Evolutionary conservation across 2,888 invertebrate genomes (phyloP).

Genomic region (Volucella inflata): DNA sequence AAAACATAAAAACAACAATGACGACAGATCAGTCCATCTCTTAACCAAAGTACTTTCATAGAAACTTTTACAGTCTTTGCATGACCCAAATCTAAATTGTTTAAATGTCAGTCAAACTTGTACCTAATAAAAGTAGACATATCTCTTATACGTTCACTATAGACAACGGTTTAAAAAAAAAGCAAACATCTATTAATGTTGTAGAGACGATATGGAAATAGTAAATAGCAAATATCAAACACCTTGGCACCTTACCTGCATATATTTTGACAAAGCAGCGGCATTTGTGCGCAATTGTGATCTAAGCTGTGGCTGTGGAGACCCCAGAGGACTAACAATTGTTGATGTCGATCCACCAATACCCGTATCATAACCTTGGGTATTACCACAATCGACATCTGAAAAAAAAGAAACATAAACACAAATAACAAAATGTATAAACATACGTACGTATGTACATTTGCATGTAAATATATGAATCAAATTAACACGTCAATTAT

Average conservation of each 20-base stretch:
- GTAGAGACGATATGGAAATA: conserved; percentile 12
- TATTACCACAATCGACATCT: conserved; percentile 83
- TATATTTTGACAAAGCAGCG: conserved; percentile 87
- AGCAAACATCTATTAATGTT: conserved; percentile 28
- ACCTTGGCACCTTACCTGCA: conserved; percentile 85
- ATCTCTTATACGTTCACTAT: conserved; percentile 64
- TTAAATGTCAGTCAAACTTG: conserved; percentile 70
- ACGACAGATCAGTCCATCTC: conserved; percentile 54
- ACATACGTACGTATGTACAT: conserved; percentile 37
- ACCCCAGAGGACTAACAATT: conserved; percentile 84
- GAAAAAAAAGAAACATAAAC: conserved; percentile 20
- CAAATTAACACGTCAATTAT: too few species aligned
- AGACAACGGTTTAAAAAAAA: not conserved
- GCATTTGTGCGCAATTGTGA: conserved; percentile 88
- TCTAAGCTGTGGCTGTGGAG: conserved; percentile 84
- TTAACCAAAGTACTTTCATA: conserved; percentile 51
- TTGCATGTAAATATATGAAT: conserved; percentile 28
- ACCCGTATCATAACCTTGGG: conserved; percentile 84
- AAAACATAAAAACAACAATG: conserved; percentile 22
- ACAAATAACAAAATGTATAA: conserved; percentile 19
- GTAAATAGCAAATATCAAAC: conserved; percentile 24
- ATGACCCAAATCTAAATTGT: conserved; percentile 66
- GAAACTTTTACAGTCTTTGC: conserved; percentile 54
- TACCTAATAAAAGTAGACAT: conserved; percentile 46
- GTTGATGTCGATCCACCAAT: conserved; percentile 84